Evolutionary conservation across 2,797 vertebrate genomes (phyloP).

Genomic region (Borostomias antarcticus): DNA sequence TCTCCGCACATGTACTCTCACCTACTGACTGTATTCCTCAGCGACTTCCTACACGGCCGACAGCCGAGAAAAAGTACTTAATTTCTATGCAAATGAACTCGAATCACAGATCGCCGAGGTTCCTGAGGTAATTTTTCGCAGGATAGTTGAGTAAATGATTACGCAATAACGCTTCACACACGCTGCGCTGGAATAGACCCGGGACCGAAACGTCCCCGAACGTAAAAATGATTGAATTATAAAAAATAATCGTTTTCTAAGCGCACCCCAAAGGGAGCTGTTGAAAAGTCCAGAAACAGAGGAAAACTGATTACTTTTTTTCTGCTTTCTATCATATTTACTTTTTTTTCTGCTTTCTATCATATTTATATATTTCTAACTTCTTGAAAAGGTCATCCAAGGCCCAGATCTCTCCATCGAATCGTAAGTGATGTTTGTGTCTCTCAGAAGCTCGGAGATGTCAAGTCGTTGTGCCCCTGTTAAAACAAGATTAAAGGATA

Average conservation of each 20-base stretch:
- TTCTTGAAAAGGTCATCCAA: conserved; percentile 16
- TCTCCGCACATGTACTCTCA: conserved; percentile 58
- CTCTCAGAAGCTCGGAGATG: conserved; percentile 50
- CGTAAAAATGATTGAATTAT: conserved; percentile 23
- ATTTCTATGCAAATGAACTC: conserved; percentile 54
- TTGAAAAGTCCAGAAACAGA: neutral
- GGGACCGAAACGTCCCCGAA: conserved; percentile 22
- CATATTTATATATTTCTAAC: neutral
- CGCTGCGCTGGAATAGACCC: conserved; percentile 5
- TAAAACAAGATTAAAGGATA: conserved; percentile 55
- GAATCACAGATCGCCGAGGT: conserved; percentile 33
- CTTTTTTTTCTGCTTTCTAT: conserved; percentile 22
- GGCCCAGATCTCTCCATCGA: conserved; percentile 24
- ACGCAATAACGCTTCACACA: conserved; percentile 18
- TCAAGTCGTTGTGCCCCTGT: conserved; percentile 42
- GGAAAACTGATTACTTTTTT: neutral
- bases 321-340: too few relatives aligned
- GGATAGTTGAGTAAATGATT: conserved; percentile 35
- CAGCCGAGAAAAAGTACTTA: conserved; percentile 52
- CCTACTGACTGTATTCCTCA: conserved; percentile 30
- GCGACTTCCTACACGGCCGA: conserved; percentile 25
- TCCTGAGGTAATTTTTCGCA: conserved; percentile 10
- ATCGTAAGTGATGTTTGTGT: conserved; percentile 35
- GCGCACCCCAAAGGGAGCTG: conserved; percentile 12
- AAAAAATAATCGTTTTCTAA: conserved; percentile 9